A percentile compares a stretch with the other conserved stretches of the same genome.
Conservation (phyloP, 2,113 vertebrate species). For the Pomatorhinus ruficollis region DNA sequence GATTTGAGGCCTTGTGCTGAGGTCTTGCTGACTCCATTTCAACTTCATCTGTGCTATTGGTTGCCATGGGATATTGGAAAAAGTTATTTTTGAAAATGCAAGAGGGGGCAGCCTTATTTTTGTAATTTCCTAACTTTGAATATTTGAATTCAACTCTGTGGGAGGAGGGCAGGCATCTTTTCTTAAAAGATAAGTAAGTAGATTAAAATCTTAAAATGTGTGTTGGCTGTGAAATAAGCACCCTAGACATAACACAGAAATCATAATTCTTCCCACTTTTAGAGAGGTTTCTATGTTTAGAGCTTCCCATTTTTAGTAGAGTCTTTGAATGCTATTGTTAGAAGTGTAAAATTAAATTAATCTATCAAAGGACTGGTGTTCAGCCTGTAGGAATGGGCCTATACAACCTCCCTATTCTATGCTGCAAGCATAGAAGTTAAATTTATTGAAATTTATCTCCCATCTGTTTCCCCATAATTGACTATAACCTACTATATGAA, state of each 20-base stretch:
- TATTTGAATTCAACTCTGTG: background rate
- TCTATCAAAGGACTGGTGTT: background rate
- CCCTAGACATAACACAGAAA: background rate
- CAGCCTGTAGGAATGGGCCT: background rate
- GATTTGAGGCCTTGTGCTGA: background rate
- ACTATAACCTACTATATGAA: background rate
- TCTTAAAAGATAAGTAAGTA: background rate
- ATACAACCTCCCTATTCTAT: background rate
- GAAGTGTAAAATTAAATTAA: slow-evolving; percentile 11
- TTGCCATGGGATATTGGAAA: background rate
- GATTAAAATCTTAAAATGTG: background rate
- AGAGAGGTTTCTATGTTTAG: background rate
- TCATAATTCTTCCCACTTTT: background rate
- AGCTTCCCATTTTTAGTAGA: background rate
- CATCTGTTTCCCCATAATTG: background rate
- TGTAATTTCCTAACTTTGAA: background rate
- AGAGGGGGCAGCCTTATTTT: background rate
- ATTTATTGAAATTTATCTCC: background rate
- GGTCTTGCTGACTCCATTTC: background rate
- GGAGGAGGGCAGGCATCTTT: background rate
- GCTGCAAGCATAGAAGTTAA: background rate
- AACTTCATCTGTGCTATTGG: background rate
- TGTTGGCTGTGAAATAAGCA: background rate
- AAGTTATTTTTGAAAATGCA: slow-evolving; percentile 22
- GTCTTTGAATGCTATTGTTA: background rate